Evolutionary conservation across 2,113 vertebrate species (phyloP).

Genomic region (Galeopterus variegatus): DNA sequence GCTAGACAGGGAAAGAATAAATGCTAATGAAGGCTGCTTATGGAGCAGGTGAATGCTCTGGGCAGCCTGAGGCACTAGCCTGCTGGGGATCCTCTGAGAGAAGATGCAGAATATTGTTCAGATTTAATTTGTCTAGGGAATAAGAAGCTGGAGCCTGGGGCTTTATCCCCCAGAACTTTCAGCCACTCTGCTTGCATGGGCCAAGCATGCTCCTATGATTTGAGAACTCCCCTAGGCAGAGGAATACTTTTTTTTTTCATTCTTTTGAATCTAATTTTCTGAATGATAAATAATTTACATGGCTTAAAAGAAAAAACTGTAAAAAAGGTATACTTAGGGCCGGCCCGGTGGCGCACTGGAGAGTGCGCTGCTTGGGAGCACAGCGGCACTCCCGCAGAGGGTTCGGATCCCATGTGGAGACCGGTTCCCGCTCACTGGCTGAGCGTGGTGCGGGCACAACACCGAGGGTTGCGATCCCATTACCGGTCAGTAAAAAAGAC

Average conservation of each 20-base stretch:
- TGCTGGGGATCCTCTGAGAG: not conserved
- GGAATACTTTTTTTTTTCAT: not conserved
- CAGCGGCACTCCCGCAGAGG: no score
- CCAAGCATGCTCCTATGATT: rapidly evolving
- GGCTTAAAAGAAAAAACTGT: not conserved
- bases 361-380: no score
- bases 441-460: no score
- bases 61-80: no score
- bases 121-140: not conserved
- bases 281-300: not conserved
- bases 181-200: not conserved
- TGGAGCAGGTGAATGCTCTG: not conserved
- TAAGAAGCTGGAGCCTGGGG: not conserved
- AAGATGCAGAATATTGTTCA: not conserved
- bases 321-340: not conserved
- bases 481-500: no score
- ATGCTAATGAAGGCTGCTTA: not conserved
- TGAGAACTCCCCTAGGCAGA: not conserved
- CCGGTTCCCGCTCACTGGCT: no score
- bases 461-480: no score
- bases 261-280: conserved; percentile 35
- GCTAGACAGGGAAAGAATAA: not conserved
- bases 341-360: no score
- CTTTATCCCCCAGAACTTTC: not conserved
- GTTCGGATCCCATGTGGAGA: no score